These are phyloP conservation scores for Zeugodacus cucurbitae DNA, from an alignment of 1,140 invertebrate genomes.

Conservation along the genomic window DNA sequence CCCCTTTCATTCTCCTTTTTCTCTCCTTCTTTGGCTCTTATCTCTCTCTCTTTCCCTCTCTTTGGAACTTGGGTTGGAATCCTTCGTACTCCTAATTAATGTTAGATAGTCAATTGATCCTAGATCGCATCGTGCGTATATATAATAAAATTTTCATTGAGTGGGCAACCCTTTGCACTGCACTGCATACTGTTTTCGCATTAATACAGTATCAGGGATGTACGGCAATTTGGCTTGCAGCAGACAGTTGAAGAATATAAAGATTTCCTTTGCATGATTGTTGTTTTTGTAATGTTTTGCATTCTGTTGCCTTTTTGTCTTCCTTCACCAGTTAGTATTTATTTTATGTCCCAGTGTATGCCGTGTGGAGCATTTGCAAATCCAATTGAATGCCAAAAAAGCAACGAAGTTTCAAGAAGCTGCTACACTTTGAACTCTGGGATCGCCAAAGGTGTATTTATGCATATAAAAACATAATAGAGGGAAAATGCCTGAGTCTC, in stretches of 20 bases:
- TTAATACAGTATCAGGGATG: conserved; percentile 8
- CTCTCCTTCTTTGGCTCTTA: no score
- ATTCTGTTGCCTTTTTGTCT: neutral
- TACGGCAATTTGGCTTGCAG: conserved; percentile 20
- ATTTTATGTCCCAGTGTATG: neutral
- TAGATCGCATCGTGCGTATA: no score
- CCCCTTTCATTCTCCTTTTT: no score
- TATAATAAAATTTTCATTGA: neutral
- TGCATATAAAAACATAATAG: neutral
- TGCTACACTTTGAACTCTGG: conserved; percentile 35
- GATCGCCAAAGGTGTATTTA: conserved; percentile 2
- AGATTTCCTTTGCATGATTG: neutral
- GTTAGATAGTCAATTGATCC: no score
- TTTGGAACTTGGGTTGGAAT: no score
- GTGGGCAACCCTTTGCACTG: neutral
- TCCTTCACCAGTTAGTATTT: neutral
- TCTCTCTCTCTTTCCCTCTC: no score
- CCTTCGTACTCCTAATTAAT: no score
- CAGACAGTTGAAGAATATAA: conserved; percentile 32
- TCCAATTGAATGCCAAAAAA: conserved; percentile 22
- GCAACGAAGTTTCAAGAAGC: conserved; percentile 1
- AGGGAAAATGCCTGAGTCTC: neutral
- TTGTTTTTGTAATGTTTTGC: neutral
- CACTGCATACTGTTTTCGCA: neutral
- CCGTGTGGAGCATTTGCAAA: neutral